Evolutionary conservation across 2,797 vertebrate genomes (phyloP).

Genomic region (Sylvia borin): DNA sequence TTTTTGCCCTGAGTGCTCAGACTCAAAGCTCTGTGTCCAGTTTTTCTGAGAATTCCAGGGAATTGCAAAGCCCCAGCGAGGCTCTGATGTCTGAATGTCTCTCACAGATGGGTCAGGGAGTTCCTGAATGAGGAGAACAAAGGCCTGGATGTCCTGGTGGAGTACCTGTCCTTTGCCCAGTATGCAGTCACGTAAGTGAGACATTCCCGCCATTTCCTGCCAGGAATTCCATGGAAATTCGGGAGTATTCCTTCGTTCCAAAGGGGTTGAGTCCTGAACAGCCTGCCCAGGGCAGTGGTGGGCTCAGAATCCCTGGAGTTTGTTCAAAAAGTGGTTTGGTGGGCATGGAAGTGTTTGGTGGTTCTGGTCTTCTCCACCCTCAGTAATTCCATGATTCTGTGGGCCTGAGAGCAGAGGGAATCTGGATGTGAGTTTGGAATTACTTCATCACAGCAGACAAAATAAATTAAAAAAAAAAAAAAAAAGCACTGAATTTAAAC

Average conservation of each 20-base stretch:
- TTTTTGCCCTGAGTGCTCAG: neutral
- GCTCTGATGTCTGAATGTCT: constrained; percentile 2
- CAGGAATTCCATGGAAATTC: rapidly evolving
- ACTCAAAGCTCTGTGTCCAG: neutral
- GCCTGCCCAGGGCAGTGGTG: neutral
- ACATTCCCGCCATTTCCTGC: neutral
- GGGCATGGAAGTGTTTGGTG: neutral
- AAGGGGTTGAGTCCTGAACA: rapidly evolving
- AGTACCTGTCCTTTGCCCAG: constrained; percentile 96
- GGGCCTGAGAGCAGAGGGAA: neutral
- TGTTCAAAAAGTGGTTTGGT: neutral
- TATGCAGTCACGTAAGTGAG: constrained; percentile 95
- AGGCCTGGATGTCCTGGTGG: constrained; percentile 93
- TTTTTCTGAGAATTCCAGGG: neutral
- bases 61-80: neutral
- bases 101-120: constrained; percentile 92
- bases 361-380: neutral
- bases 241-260: neutral
- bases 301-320: neutral
- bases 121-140: constrained; percentile 96
- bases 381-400: neutral
- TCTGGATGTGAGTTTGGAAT: neutral
- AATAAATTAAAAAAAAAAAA: neutral
- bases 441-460: neutral
- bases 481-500: neutral